A percentile compares a stretch with the other conserved stretches of the same genome.
phyloP scores from a whole-genome alignment of 35 echinoderm and acorn worm genomes.

The Amphiura filiformis region DNA sequence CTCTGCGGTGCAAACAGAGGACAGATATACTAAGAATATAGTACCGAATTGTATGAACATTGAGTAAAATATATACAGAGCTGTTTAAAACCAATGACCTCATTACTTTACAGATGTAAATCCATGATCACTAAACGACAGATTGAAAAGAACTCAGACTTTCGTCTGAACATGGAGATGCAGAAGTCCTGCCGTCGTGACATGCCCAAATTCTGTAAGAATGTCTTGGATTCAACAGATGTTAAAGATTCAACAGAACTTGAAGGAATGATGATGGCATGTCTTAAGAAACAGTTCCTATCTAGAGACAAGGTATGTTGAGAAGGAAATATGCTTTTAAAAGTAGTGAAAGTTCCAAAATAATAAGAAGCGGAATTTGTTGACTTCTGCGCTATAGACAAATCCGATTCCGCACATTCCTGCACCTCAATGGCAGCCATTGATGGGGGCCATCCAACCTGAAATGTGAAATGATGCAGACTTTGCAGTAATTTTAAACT shows the following conservation, averaged over 20 bases:
- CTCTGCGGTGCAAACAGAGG: no score
- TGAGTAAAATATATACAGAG: no score
- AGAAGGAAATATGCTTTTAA: no score
- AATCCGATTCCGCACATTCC: no score
- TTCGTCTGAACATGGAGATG: conserved; percentile 66
- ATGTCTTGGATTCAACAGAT: not conserved
- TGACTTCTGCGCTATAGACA: no score
- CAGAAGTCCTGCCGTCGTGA: conserved; percentile 68
- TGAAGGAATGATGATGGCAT: conserved; percentile 65
- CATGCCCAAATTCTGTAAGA: conserved; percentile 78
- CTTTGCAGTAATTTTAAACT: no score
- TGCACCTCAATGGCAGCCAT: no score
- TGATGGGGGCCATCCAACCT: no score
- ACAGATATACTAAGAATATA: no score
- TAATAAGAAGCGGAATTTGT: no score
- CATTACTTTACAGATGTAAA: conserved; percentile 51
- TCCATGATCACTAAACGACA: conserved; percentile 61
- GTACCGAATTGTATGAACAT: not conserved
- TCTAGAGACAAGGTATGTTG: conserved; percentile 45
- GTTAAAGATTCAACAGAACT: conserved; percentile 17
- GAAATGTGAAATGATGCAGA: no score
- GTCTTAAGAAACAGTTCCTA: conserved; percentile 50
- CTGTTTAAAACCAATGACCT: not conserved
- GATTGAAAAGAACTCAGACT: conserved; percentile 59
- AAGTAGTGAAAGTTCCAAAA: no score